phyloP scores from a whole-genome alignment of 2,888 invertebrate genomes.

The Polymixis lichenea region DNA sequence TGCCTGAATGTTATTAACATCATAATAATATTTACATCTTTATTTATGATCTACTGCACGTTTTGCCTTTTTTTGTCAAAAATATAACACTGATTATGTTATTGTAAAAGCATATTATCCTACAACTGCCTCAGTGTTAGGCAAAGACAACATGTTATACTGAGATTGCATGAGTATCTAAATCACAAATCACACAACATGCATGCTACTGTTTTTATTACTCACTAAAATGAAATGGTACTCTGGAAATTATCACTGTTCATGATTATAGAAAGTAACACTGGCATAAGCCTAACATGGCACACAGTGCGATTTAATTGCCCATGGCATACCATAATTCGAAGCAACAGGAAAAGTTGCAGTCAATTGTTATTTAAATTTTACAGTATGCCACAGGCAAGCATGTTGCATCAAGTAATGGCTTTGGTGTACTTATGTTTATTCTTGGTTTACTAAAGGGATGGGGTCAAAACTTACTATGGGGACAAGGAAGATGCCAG shows the following conservation, averaged over 20 bases:
- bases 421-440: not conserved
- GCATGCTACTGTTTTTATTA: not conserved
- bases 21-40: not conserved
- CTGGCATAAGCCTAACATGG: too few species aligned
- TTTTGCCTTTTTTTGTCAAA: not conserved
- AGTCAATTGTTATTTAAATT: not conserved
- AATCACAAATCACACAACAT: not conserved
- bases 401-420: not conserved
- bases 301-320: too few species aligned
- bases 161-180: not conserved
- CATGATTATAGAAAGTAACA: not conserved
- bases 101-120: not conserved
- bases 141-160: too few species aligned
- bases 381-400: not conserved
- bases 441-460: conserved; percentile 69
- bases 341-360: too few species aligned
- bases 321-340: not conserved
- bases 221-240: not conserved
- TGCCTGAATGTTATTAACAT: not conserved
- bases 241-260: not conserved
- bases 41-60: not conserved
- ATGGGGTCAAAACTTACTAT: conserved; percentile 81
- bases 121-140: not conserved
- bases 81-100: not conserved
- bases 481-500: conserved; percentile 83